Base-by-base conservation (phyloP, 2,797 vertebrate species). In the Meda fulgida region DNA sequence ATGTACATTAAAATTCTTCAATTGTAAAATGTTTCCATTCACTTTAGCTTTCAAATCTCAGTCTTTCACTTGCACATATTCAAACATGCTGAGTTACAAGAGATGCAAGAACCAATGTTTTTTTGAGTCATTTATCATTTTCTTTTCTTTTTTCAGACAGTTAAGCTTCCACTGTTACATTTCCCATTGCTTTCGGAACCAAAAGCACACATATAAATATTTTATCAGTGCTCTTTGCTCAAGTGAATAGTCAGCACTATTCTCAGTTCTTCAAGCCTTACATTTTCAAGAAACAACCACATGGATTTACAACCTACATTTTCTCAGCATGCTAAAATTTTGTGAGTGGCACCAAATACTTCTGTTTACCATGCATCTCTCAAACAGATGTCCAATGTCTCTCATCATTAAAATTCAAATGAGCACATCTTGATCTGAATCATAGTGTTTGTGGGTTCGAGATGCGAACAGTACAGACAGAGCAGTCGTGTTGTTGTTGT, bases 131-230 rank as follows among this genome's bases (percentile, higher is more conserved):
- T 67, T 66, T 48, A 31, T 65, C 14, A 8, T 48, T 29, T n/a
- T 26, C n/a, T 31, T 43, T 43, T 63, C 5, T n/a, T 60, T 29
- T 43, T 18, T 21, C 6, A 46, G 18, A 40, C 23, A 21, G 67
- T 55, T 55, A 19, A 67, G 46, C 48, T 31, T 69, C 55, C 3
- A 40, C 60, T 0, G 63, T 58, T 43, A 77, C 18, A 76, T 38
- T 77, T 23, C 71, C 71, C 5, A 48, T 19, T 53, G 78, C 58
- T 43, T 83, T 46, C 14, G 1, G 67, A 26, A 75, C 72, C 63
- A 55, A 46, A 76, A 67, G 67, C 43, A 77, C 63, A 77, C 63
- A 31, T 51, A 84, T 84, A 78, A 84, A 78, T 84, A 78, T 84
- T 84, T 84, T 7, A 84, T 38, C 63, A 43, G 46, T 67, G 60